Evolutionary conservation across 2,797 vertebrate species (phyloP), one percentile per base, ranked within the genome.

Genomic region (Myotis daubentonii): DNA sequence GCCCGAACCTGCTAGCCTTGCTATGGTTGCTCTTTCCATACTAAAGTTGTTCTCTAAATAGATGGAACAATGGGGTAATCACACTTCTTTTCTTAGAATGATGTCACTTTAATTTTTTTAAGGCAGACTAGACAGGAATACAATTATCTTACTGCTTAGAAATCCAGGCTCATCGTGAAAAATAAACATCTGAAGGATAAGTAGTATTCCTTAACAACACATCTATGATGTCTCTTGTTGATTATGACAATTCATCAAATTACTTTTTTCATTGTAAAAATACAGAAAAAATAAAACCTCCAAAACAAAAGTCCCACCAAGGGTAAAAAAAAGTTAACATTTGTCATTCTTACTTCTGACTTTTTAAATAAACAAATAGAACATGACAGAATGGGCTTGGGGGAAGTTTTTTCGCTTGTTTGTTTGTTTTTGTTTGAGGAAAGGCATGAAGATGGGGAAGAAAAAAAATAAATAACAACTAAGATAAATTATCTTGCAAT

Each of bases 71-170:
- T 47, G 6, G 22, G 5, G 2, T 49, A 88, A 90, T 94, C 81
- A 75, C 84, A 72, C 53, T 47, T 74, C 92, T 95, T 95, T 95
- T 87, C 95, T 96, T 92, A 82, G 57, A 87, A 93, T 70, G 95
- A 78, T 30, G 36, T 83, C 65, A 41, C 30, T 80, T 51, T 66
- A 55, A 57, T 87, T 83, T 83, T 93, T 95, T 94, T n/a, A 76
- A 87, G 60, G n/a, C 44, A 87, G 49, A 86, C 33, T 66, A 79
- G 25, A 68, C 17, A 75, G 23, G 51, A 70, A 87, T 25, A 87
- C 30, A 79, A 23, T 44, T 60, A 30, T 38, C 51, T 87, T 71
- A 91, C 55, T 72, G 23, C 66, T 68, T 68, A 68, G 47, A 66
- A 36, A 70, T 38, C 41, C 51, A 38, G 2, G 15, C 72, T 90